Conservation (phyloP, 2,113 vertebrate species). For the Triplophysa siluroides region DNA sequence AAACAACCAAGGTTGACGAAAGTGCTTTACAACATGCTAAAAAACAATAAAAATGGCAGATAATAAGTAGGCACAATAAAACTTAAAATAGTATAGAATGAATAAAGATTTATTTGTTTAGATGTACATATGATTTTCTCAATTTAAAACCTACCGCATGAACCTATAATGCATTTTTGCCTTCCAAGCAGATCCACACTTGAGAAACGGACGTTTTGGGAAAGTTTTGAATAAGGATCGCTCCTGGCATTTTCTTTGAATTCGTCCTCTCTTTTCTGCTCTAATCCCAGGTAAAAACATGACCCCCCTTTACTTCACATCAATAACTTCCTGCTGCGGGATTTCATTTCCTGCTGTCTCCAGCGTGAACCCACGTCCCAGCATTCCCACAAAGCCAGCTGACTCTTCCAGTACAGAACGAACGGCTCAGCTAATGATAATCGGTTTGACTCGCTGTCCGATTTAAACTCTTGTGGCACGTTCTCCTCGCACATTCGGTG, state of each 20-base stretch:
- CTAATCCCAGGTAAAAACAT: slow-evolving; percentile 36
- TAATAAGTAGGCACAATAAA: too few species aligned
- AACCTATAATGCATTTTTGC: not conserved
- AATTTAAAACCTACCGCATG: not conserved
- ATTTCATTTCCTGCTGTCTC: slow-evolving; percentile 37
- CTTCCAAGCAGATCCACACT: slow-evolving; percentile 1
- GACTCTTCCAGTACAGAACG: slow-evolving; percentile 30
- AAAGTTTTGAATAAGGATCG: not conserved
- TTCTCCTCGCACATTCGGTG: not conserved
- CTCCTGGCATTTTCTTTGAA: not conserved
- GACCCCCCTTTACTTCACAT: slow-evolving; percentile 23
- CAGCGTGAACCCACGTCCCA: slow-evolving; percentile 5
- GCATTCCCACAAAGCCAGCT: slow-evolving; percentile 14
- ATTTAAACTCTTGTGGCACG: not conserved
- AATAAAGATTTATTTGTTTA: too few species aligned
- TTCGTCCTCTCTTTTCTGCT: slow-evolving; percentile 4
- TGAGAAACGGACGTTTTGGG: not conserved
- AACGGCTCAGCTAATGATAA: slow-evolving; percentile 17
- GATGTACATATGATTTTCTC: too few species aligned
- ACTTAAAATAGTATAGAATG: too few species aligned
- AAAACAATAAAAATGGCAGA: too few species aligned
- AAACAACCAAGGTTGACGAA: too few species aligned
- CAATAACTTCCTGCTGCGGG: slow-evolving; percentile 38
- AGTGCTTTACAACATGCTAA: too few species aligned
- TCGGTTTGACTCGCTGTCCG: not conserved